Evolutionary conservation across 2,888 invertebrate genomes (phyloP), one percentile per base, ranked within the genome.

Genomic region (Plebejus melissa): DNA sequence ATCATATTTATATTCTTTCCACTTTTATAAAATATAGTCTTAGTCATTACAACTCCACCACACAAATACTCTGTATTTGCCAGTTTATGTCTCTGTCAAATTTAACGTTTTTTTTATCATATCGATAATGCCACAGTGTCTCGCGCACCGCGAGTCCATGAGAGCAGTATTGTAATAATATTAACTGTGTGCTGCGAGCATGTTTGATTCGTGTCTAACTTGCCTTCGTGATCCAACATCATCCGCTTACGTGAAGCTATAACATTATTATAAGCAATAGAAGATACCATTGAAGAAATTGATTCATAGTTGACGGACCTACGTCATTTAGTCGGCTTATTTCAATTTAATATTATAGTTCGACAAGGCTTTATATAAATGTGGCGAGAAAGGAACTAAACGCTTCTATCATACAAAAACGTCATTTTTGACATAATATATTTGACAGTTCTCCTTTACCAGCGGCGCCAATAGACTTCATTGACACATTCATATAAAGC

Each of bases 161-260:
- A 81, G 80, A 80, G 79, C 78, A 76, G 78, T 76, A 81, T 81
- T 77, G 78, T 81, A 80, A 79, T 80, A 81, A 72, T 72, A 86
- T 86, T 90, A 91, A 90, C 90, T 78, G 88, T 88, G 88, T 91
- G 90, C 84, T 88, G 87, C 87, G 83, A 88, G 91, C 91, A 91
- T 92, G 91, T 85, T 88, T 90, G 85, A 84, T 84, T 83, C 86
- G 88, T 90, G 86, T 88, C 87, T 91, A 89, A 90, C 89, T 85
- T 83, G 78, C 41, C 71, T 72, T 54, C 72, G 72, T 50, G 50
- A 54, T 50, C 28, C 13, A 72, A 13, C 32, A 54, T 72, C 50
- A 72, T 72, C 54, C 46, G 72, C 72, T 50, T 81, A 81, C 82
- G 80, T 71, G 22, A 22, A 41, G 65, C 32, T 65, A 36, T 65